These are phyloP conservation scores for Melanotaenia boesemani DNA, from an alignment of 2,797 vertebrate genomes.

Conservation along the genomic window DNA sequence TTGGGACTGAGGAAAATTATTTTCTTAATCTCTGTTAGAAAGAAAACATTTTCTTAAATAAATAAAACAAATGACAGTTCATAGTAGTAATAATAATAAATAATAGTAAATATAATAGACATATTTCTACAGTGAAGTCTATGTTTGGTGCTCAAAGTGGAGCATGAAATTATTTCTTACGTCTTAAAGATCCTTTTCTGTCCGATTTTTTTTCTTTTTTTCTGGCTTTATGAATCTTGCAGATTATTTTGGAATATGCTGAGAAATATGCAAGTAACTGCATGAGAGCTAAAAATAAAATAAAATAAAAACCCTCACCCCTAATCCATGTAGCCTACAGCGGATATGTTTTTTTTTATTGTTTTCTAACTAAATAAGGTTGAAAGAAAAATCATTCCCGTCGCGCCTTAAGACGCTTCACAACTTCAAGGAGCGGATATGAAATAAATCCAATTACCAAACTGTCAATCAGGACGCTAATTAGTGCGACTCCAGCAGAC, in stretches of 20 bases:
- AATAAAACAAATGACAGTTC: not conserved
- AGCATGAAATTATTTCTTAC: conserved; percentile 14
- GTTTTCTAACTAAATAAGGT: conserved; percentile 46
- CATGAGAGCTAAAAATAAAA: conserved; percentile 36
- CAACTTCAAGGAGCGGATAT: conserved; percentile 79
- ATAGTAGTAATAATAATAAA: not conserved
- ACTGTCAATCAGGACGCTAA: conserved; percentile 76
- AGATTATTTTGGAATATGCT: conserved; percentile 12
- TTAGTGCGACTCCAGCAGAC: conserved; percentile 69
- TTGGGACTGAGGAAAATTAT: too few species aligned
- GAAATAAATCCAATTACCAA: conserved; percentile 80
- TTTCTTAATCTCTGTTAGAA: not conserved
- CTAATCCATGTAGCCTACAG: conserved; percentile 19
- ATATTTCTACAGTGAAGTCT: not conserved
- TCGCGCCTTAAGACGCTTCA: conserved; percentile 63
- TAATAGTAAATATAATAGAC: not conserved
- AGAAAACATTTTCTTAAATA: conserved; percentile 5
- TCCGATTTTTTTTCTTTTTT: not conserved
- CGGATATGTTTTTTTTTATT: conserved; percentile 25
- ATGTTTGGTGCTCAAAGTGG: not conserved
- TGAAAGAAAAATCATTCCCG: conserved; percentile 36
- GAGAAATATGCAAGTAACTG: conserved; percentile 35
- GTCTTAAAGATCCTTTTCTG: conserved; percentile 1
- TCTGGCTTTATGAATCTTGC: conserved; percentile 16
- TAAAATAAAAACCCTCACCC: not conserved